These are phyloP conservation scores for Ichneumon xanthorius DNA, from an alignment of 2,888 invertebrate species.

Conservation along the genomic window DNA sequence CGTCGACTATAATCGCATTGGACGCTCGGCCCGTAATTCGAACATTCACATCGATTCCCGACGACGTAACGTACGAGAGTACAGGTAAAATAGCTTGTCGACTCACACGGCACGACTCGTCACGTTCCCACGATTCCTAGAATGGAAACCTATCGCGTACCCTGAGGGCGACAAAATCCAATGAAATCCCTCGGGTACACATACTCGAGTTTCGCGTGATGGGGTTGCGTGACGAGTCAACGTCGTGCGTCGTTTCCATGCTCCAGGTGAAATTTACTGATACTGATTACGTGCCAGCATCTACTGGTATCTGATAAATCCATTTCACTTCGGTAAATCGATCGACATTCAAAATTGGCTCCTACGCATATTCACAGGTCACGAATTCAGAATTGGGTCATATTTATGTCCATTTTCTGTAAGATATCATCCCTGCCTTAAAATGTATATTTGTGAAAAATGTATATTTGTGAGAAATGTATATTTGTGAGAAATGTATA, in stretches of 20 bases:
- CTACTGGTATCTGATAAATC: constrained; percentile 3
- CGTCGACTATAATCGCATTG: constrained; percentile 13
- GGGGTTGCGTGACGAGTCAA: constrained; percentile 16
- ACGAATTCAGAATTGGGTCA: no score
- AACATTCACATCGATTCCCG: constrained; percentile 12
- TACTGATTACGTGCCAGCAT: background rate
- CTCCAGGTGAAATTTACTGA: constrained; percentile 12
- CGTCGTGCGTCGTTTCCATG: constrained; percentile 9
- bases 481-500: background rate
- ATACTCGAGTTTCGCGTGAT: constrained; percentile 27
- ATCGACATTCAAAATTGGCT: background rate
- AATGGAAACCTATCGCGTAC: constrained; percentile 33
- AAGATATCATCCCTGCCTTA: background rate
- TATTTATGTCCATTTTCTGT: no score
- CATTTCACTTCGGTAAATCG: background rate
- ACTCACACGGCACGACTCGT: background rate
- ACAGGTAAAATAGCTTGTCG: constrained; percentile 21
- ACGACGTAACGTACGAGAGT: constrained; percentile 3
- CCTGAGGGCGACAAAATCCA: constrained; percentile 32
- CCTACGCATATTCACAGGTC: no score
- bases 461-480: background rate
- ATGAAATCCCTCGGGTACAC: constrained; percentile 32
- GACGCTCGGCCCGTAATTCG: constrained; percentile 6
- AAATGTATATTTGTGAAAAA: background rate
- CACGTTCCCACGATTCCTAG: constrained; percentile 9